Conservation (phyloP, 2,888 invertebrate species). For the Dynastes maya region DNA sequence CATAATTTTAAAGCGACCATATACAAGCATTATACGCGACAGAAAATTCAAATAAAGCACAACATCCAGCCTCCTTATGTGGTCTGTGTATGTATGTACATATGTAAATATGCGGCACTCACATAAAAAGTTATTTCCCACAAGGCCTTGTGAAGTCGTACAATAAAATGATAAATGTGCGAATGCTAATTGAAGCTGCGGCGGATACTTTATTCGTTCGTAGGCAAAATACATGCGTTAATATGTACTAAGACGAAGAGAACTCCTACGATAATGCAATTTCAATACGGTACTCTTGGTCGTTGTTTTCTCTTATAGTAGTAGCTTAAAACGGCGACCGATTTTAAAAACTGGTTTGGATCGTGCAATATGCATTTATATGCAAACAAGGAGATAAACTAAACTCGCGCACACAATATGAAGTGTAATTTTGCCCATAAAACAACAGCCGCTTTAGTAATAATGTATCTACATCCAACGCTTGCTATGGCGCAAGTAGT, state of each 20-base stretch:
- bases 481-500: no score
- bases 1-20: no score
- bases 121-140: slow-evolving; percentile 38
- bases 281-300: background rate
- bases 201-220: background rate
- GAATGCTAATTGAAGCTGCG: slow-evolving; percentile 11
- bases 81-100: background rate
- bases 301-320: background rate
- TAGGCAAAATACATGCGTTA: background rate
- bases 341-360: slow-evolving; percentile 18
- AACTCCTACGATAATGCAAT: slow-evolving; percentile 2
- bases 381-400: slow-evolving; percentile 13
- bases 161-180: slow-evolving; percentile 16
- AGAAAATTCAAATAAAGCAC: background rate
- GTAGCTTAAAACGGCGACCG: background rate
- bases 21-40: background rate
- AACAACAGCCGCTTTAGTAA: background rate
- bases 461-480: background rate
- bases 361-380: slow-evolving; percentile 35
- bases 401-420: background rate
- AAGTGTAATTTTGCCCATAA: background rate
- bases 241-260: background rate
- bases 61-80: background rate
- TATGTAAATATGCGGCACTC: background rate
- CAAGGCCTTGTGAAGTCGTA: slow-evolving; percentile 28